Evolutionary conservation across 2,797 vertebrate species (phyloP).

Genomic region (Chaunax sp.): DNA sequence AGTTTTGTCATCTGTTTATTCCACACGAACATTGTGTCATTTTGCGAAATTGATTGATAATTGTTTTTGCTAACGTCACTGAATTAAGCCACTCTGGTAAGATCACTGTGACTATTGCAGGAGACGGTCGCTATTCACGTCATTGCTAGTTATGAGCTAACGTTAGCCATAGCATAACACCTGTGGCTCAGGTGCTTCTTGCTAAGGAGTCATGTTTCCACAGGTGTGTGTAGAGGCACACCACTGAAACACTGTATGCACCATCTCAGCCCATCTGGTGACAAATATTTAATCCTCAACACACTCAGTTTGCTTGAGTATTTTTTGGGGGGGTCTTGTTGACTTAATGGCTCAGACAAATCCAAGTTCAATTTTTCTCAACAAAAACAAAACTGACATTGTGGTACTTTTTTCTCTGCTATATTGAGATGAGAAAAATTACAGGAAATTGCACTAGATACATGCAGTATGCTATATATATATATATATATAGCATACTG

Average conservation of each 20-base stretch:
- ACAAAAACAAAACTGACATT: too few species aligned
- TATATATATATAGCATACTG: too few species aligned
- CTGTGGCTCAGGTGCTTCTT: constrained; percentile 75
- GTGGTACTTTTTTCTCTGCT: too few species aligned
- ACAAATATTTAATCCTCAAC: too few species aligned
- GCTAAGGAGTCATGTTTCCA: constrained; percentile 63
- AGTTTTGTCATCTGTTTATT: background rate
- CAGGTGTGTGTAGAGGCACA: constrained; percentile 25
- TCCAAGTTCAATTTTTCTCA: too few species aligned
- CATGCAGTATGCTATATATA: too few species aligned
- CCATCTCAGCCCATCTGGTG: too few species aligned
- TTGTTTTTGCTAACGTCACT: constrained; percentile 1
- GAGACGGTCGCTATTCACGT: constrained; percentile 23
- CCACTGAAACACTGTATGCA: constrained; percentile 13
- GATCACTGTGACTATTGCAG: constrained; percentile 13
- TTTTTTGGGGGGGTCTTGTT: too few species aligned
- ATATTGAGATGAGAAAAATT: too few species aligned
- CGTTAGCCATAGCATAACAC: constrained; percentile 48
- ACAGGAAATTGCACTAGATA: too few species aligned
- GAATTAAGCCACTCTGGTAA: constrained; percentile 3
- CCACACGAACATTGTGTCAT: background rate
- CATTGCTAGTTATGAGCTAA: constrained; percentile 44
- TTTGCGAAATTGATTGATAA: constrained; percentile 6
- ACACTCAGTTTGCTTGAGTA: too few species aligned
- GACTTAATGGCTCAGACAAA: too few species aligned